These are phyloP conservation scores for Resseliella maxima DNA, from an alignment of 2,888 invertebrate genomes.

Conservation along the genomic window DNA sequence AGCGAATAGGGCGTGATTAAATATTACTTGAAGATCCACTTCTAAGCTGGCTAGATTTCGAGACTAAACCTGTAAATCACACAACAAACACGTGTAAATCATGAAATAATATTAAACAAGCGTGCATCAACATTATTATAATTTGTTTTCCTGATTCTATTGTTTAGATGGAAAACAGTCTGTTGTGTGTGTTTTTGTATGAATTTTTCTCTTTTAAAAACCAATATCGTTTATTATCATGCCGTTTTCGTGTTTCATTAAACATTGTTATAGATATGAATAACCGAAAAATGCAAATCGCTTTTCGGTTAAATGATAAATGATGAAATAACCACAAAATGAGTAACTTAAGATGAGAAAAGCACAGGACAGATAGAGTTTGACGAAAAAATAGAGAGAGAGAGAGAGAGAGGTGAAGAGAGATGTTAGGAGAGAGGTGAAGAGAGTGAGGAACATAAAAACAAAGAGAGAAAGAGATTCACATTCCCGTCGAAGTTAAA, in stretches of 20 bases:
- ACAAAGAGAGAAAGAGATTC: background rate
- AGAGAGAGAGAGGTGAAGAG: too few relatives aligned
- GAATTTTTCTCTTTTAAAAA: background rate
- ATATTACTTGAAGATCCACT: too few relatives aligned
- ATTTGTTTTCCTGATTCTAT: constrained; percentile 40
- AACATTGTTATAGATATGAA: constrained; percentile 3
- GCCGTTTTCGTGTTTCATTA: constrained; percentile 34
- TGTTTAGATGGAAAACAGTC: too few relatives aligned
- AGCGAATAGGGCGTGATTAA: background rate
- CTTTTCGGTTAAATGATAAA: constrained; percentile 17
- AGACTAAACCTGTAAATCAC: too few relatives aligned
- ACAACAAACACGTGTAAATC: background rate
- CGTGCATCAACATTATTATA: background rate
- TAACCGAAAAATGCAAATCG: constrained; percentile 35
- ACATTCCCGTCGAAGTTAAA: background rate
- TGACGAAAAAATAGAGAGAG: too few relatives aligned
- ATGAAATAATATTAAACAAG: background rate
- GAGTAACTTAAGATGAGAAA: background rate
- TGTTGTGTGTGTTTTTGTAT: background rate
- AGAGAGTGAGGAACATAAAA: background rate
- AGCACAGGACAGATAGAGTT: background rate
- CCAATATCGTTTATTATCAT: constrained; percentile 28
- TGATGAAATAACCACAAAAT: background rate
- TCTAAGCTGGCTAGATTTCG: too few relatives aligned
- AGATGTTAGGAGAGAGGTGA: too few relatives aligned